These are phyloP conservation scores for Drosophila erecta DNA, from an alignment of 1,140 invertebrate species.

Conservation along the genomic window DNA sequence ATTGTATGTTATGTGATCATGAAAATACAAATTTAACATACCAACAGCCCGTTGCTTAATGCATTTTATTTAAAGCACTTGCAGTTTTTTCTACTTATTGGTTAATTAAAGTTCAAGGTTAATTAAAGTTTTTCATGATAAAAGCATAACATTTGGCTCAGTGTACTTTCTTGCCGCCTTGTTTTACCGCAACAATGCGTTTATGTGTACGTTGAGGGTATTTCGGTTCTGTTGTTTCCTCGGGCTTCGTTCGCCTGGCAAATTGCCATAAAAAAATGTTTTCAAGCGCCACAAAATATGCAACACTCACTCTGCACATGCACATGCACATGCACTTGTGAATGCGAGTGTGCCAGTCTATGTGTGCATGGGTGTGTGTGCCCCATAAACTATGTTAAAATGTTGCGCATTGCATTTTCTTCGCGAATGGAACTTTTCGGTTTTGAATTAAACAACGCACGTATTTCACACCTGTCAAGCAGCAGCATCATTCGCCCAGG, in stretches of 20 bases:
- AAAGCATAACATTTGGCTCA: not conserved
- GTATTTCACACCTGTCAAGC: constrained; percentile 65
- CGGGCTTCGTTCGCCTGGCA: constrained; percentile 64
- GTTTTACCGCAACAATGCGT: constrained; percentile 45
- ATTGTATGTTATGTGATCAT: not conserved
- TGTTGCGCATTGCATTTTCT: constrained; percentile 63
- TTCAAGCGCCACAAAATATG: constrained; percentile 79
- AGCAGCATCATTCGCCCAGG: constrained; percentile 10
- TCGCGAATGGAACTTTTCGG: constrained; percentile 40
- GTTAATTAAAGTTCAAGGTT: too few relatives aligned
- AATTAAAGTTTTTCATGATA: too few relatives aligned
- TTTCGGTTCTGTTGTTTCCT: constrained; percentile 47
- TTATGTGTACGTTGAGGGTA: constrained; percentile 19
- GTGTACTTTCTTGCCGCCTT: constrained; percentile 6
- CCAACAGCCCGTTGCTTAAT: too few relatives aligned
- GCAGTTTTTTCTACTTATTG: too few relatives aligned
- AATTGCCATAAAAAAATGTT: constrained; percentile 76
- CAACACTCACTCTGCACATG: constrained; percentile 66
- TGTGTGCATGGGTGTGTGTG: constrained; percentile 14
- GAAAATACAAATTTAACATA: not conserved
- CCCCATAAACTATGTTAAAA: constrained; percentile 48
- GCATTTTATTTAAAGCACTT: too few relatives aligned
- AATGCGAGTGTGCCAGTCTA: not conserved
- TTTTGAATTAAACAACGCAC: constrained; percentile 69
- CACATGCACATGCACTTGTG: constrained; percentile 45